Percentiles rank a stretch among this genome's conserved stretches.
Conservation (phyloP, 2,797 vertebrate species). For the Echiichthys vipera region DNA sequence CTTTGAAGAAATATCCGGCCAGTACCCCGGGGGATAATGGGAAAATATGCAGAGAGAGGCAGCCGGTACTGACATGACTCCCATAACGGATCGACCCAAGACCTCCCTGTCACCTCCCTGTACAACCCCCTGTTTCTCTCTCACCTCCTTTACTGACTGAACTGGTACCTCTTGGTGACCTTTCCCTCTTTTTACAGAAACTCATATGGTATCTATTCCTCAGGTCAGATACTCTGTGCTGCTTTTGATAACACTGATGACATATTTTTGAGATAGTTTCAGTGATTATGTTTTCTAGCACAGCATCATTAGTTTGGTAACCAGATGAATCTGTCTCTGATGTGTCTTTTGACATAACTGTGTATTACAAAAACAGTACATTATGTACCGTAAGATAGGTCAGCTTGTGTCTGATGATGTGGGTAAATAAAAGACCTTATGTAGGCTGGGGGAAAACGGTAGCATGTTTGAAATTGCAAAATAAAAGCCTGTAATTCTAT, state of each 20-base stretch:
- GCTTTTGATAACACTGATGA: not conserved
- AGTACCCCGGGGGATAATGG: slow-evolving; percentile 46
- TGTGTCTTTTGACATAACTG: not conserved
- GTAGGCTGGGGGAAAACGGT: not conserved
- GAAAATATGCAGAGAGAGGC: slow-evolving; percentile 51
- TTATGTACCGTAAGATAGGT: not conserved
- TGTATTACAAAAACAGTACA: not conserved
- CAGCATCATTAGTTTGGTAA: slow-evolving; percentile 19
- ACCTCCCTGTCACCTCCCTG: slow-evolving; percentile 20
- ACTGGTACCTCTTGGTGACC: not conserved
- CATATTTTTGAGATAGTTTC: not conserved
- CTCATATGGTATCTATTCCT: not conserved
- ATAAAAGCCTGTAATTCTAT: not conserved
- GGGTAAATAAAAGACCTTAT: not conserved
- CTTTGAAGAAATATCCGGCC: slow-evolving; percentile 45
- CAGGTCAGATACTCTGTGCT: not conserved
- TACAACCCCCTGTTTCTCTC: slow-evolving; percentile 9
- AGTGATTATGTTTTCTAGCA: slow-evolving; percentile 2
- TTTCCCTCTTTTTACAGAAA: not conserved
- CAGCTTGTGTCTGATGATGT: slow-evolving; percentile 15
- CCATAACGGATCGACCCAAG: slow-evolving; percentile 41
- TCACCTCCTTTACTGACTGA: slow-evolving; percentile 4
- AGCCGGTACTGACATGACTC: slow-evolving; percentile 58
- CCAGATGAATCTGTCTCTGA: not conserved
- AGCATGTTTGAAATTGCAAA: not conserved